Conservation (phyloP, 92 coral and sea anemone genomes). For the Porites cylindrica region DNA sequence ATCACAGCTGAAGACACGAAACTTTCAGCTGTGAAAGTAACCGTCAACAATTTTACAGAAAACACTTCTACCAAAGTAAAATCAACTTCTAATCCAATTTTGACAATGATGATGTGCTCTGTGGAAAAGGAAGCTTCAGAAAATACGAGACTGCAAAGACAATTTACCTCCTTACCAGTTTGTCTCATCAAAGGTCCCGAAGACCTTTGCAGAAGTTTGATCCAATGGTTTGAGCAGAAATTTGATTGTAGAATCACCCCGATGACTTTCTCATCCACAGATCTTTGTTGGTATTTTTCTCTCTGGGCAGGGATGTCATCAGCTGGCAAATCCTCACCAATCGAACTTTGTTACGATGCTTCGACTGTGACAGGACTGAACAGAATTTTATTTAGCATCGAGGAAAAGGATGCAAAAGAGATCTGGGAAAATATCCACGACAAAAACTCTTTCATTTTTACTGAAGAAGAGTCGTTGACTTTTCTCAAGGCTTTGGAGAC, state of each 20-base stretch:
- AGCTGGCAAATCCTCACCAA: constrained; percentile 46
- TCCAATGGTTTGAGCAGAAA: constrained; percentile 77
- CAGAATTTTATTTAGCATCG: constrained; percentile 69
- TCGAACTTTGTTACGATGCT: constrained; percentile 88
- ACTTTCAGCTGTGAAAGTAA: constrained; percentile 70
- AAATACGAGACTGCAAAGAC: constrained; percentile 22
- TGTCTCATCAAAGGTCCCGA: constrained; percentile 88
- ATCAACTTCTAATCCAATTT: constrained; percentile 30
- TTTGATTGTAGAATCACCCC: constrained; percentile 90
- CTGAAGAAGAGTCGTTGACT: constrained; percentile 77
- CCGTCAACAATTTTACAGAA: constrained; percentile 35
- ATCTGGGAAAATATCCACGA: constrained; percentile 83
- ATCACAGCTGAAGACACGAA: constrained; percentile 68
- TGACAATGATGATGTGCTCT: constrained; percentile 77
- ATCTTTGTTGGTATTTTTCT: constrained; percentile 89
- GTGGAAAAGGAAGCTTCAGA: constrained; percentile 66
- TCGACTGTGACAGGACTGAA: constrained; percentile 71
- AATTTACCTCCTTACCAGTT: constrained; percentile 79
- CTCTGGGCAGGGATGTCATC: constrained; percentile 87
- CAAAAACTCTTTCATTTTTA: constrained; percentile 70
- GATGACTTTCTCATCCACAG: constrained; percentile 79
- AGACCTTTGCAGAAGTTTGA: constrained; percentile 55
- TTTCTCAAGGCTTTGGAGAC: constrained; percentile 84
- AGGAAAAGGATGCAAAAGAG: constrained; percentile 76
- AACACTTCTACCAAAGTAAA: neutral